Evolutionary conservation across 2,888 invertebrate species (phyloP), one percentile per base, ranked within the genome.

Genomic region (Cyclophora albipunctata): DNA sequence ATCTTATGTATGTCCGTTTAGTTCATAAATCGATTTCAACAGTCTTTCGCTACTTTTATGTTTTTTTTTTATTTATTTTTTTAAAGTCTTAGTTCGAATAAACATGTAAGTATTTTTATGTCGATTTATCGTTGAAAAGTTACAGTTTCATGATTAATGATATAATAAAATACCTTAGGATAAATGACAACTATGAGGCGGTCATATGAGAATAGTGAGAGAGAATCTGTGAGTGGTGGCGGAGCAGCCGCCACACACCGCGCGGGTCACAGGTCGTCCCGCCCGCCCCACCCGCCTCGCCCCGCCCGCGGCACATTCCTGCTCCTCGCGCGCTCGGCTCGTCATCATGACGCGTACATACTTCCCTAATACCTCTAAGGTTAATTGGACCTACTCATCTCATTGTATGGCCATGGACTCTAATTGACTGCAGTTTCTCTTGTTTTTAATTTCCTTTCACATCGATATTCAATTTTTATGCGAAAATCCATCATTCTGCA

Each of bases 311-410:
- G 78, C 71, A 79, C 80, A 76, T 78, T 76, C 73, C 81, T 71
- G 74, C 55, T 66, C 77, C 61, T 53, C 69, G 55, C 59, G 65
- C 62, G 64, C 54, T 58, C 57, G 55, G 78, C 69, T 69, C 66
- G 71, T 74, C 75, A 82, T 77, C 73, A 81, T 85, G 84, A 84
- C 83, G 81, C 63, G 20, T 20, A 20, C 73, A 78, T 73, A 76
- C 74, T 81, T 80, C 83, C 84, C 69, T 78, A 75, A 81, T 78
- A 76, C 82, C 72, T 73, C 77, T 76, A 79, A 85, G 84, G 84
- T 85, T 86, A 86, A 84, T 86, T 85, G 86, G 83, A 84, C 81
- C 78, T 76, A 75, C 73, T 71, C 78, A 75, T 74, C 73, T 71
- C 78, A 75, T 75, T 66, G 77, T 77, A 81, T 85, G 84, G 81